Evolutionary conservation across 1,140 invertebrate species (phyloP).

Genomic region (Bombus waltoni): DNA sequence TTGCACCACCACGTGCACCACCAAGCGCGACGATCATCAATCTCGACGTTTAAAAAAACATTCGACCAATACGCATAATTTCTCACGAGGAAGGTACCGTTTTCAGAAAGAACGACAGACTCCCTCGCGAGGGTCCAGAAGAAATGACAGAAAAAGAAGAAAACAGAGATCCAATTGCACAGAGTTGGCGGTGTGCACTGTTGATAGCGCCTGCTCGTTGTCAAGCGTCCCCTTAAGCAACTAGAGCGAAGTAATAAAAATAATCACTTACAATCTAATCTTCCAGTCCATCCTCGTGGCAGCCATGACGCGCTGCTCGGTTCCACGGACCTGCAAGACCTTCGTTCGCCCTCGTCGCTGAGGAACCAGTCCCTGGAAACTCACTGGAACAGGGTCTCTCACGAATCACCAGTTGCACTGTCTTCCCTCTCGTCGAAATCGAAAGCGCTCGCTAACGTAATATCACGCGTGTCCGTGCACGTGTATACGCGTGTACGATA

Average conservation of each 20-base stretch:
- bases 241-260: conserved; percentile 45
- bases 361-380: conserved; percentile 36
- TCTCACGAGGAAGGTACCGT: not conserved
- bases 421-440: conserved; percentile 50
- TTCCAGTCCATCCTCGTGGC: conserved; percentile 60
- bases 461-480: not conserved
- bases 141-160: not conserved
- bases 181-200: conserved; percentile 17
- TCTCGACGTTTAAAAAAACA: not conserved
- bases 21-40: conserved; percentile 23
- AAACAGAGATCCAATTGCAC: not conserved
- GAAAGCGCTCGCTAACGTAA: conserved; percentile 42
- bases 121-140: no score
- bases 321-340: conserved; percentile 35
- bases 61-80: not conserved
- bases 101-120: no score
- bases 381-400: conserved; percentile 42
- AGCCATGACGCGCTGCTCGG: conserved; percentile 37
- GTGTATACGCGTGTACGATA: not conserved
- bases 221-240: conserved; percentile 31
- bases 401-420: conserved; percentile 62
- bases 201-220: conserved; percentile 5
- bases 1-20: conserved; percentile 20
- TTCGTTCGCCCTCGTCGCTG: conserved; percentile 25
- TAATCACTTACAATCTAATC: conserved; percentile 63